Base-by-base conservation (phyloP, 2,888 invertebrate species). In the Willowsia nigromaculata region DNA sequence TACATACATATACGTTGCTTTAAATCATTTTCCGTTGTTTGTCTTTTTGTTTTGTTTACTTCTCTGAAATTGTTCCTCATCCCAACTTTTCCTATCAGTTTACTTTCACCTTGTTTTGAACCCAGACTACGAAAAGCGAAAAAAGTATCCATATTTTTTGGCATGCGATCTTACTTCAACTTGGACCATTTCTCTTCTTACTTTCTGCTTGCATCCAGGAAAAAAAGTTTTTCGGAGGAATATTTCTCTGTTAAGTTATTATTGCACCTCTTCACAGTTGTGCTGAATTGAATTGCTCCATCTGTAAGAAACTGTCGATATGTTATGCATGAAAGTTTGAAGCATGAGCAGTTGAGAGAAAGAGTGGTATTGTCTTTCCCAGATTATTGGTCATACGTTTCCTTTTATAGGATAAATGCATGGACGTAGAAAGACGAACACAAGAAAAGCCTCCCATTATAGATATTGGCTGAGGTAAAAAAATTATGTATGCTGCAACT, bases 51-150 rank as follows among this genome's bases (percentile, higher is more conserved):
- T 37, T 40, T 22, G 9, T 80, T 37, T 56, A 53, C 59, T 80
- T 80, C n/a, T 37, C n/a, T 18, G 1, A 7, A 30, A 40, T 22
- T 80, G 80, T 56, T 22, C 15, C 59, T 59, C 33, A 30, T n/a
- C 37, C 50, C 33, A 80, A 80, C 80, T 80, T 80, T 80, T 59
- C 40, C 59, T 37, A 80, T 80, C 80, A 59, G 37, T 56, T 78
- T 50, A 6, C 74, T 43, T 74, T 43, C 47, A 43, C 47, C 30
- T 56, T 33, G 65, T 65, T 15, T 13, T 11, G 56, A 1, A 56
- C 9, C 25, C 11, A 47, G 50, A 50, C 40, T 50, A 50, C 4
- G 37, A 62, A 62, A 22, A 27, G 33, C 30, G 9, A 27, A 9
- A 33, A 30, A 47, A 27, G 65, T 82, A 82, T 83, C 22, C 50